Evolutionary conservation across 2,113 vertebrate genomes (phyloP).

Genomic region (Zeus faber): DNA sequence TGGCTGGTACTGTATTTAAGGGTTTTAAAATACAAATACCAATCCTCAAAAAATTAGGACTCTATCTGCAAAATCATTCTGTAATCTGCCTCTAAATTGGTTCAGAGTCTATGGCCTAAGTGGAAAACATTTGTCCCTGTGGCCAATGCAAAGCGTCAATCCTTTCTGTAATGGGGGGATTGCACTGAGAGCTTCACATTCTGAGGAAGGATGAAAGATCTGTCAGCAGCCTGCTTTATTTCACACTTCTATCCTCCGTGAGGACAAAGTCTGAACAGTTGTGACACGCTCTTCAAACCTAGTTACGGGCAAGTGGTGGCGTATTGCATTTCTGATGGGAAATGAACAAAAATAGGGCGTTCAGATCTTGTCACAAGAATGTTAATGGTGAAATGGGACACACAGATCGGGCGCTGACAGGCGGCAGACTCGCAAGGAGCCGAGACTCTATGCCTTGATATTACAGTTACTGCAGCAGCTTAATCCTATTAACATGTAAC

Average conservation of each 20-base stretch:
- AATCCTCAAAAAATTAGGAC: constrained; percentile 68
- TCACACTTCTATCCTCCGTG: constrained; percentile 54
- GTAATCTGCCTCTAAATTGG: constrained; percentile 75
- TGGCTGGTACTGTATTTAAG: constrained; percentile 58
- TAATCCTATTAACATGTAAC: constrained; percentile 4
- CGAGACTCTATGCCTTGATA: neutral
- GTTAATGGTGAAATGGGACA: constrained; percentile 30
- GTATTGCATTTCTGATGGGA: constrained; percentile 53
- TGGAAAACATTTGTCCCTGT: constrained; percentile 56
- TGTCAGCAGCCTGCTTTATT: constrained; percentile 58
- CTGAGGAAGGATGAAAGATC: constrained; percentile 48
- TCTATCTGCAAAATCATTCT: constrained; percentile 70
- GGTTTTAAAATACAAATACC: constrained; percentile 67
- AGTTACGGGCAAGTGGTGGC: constrained; percentile 40
- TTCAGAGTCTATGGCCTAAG: constrained; percentile 59
- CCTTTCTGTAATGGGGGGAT: constrained; percentile 64
- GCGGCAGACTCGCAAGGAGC: neutral
- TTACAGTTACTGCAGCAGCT: neutral
- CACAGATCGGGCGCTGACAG: constrained; percentile 15
- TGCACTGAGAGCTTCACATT: constrained; percentile 44
- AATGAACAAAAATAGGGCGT: constrained; percentile 39
- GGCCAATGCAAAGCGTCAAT: constrained; percentile 66
- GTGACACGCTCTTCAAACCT: constrained; percentile 53
- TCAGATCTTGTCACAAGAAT: constrained; percentile 25
- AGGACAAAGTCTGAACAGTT: constrained; percentile 56